Evolutionary conservation across 2,797 vertebrate genomes (phyloP), one percentile per base, ranked within the genome.

Genomic region (Syngnathus rostellatus): DNA sequence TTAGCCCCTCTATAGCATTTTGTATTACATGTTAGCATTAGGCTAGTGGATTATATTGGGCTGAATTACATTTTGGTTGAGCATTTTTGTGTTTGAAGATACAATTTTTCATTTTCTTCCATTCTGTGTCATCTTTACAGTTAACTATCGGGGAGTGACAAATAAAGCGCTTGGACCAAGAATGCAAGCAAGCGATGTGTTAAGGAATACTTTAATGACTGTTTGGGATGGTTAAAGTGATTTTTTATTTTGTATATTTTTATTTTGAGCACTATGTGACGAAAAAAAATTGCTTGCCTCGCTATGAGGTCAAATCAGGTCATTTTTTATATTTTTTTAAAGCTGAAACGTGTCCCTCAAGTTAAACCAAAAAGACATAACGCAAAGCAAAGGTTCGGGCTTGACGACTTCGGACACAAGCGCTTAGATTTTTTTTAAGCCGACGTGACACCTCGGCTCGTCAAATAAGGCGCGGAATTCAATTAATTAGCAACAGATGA

Each of bases 401-500:
- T 3, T 38, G 60, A 25, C 25, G 60, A 12, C 41, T 23, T 12
- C 11, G 60, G 60, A 62, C 60, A 45, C 8, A 11, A 62, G 21
- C 41, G 12, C 23, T 43, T 1, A 3, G 60, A 7, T 45, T 43
- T 43, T 23, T 60, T 45, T 45, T 23, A 62, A 62, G 41, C 43
- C 40, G 31, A 62, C 21, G 60, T 62, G 60, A 62, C 60, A 62
- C 77, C 69, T 69, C 60, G 61, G 73, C 60, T 45, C 14, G 21
- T 62, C 60, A 62, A 62, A 21, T 23, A 62, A 46, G 7, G 60
- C 41, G 6, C 6, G 21, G 41, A 62, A 62, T 62, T 62, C 60
- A 62, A 62, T 62, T 62, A 62, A 62, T 62, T 62, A 62, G 60
- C 60, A 62, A 25, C 60, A 62, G 60, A 25, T 62, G 60, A 62